phyloP scores from a whole-genome alignment of 2,888 invertebrate genomes.

The Polietes domitor region DNA sequence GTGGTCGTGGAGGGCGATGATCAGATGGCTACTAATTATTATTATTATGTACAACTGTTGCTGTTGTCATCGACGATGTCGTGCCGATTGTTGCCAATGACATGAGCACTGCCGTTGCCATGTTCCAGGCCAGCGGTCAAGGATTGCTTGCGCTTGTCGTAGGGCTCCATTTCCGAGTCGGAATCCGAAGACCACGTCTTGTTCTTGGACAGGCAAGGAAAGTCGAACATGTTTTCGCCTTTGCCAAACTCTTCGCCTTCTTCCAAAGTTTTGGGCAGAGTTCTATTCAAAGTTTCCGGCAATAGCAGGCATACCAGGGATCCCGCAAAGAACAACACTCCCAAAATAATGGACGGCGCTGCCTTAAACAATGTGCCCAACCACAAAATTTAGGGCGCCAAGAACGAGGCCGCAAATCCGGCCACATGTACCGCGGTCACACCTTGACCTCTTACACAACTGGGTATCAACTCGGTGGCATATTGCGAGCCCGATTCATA shows the following conservation, averaged over 20 bases:
- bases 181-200: conserved; percentile 71
- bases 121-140: conserved; percentile 70
- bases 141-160: conserved; percentile 76
- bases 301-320: conserved; percentile 83
- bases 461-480: conserved; percentile 85
- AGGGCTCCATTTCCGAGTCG: conserved; percentile 76
- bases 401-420: conserved; percentile 84
- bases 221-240: conserved; percentile 82
- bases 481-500: conserved; percentile 86
- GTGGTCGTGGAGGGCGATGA: background rate
- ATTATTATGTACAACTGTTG: conserved; percentile 67
- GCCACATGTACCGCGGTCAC: conserved; percentile 84
- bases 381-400: conserved; percentile 83
- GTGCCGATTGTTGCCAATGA: background rate
- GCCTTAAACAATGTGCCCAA: conserved; percentile 81
- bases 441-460: conserved; percentile 84
- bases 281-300: conserved; percentile 83
- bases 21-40: no score
- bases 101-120: conserved; percentile 52
- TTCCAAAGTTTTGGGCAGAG: conserved; percentile 83
- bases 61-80: conserved; percentile 71
- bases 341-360: conserved; percentile 83
- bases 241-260: conserved; percentile 84
- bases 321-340: conserved; percentile 82
- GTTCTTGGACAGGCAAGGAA: conserved; percentile 78